Conservation (phyloP, 2,113 vertebrate genomes). For the Oplegnathus fasciatus region DNA sequence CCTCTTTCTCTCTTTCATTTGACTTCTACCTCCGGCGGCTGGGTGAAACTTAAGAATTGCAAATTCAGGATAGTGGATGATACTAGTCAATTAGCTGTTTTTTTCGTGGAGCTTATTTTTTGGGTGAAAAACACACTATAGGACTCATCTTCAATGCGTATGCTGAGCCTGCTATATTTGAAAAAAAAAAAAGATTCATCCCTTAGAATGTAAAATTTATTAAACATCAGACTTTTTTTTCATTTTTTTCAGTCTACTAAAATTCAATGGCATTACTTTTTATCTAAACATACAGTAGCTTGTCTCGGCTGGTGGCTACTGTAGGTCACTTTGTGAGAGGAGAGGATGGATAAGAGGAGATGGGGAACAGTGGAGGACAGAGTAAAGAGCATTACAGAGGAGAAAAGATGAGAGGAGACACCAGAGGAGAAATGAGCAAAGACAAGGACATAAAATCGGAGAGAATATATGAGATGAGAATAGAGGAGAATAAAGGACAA, state of each 20-base stretch:
- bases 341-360: constrained; percentile 27
- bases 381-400: constrained; percentile 50
- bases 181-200: background rate
- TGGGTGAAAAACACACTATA: constrained; percentile 20
- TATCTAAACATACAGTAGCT: constrained; percentile 2
- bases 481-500: constrained; percentile 49
- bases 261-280: constrained; percentile 6
- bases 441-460: constrained; percentile 56
- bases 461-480: constrained; percentile 47
- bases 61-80: constrained; percentile 45
- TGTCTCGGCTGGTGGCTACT: constrained; percentile 19
- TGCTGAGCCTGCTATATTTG: background rate
- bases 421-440: constrained; percentile 54
- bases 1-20: constrained; percentile 70
- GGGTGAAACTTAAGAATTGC: constrained; percentile 49
- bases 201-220: background rate
- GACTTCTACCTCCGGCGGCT: constrained; percentile 58
- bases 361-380: constrained; percentile 40
- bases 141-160: background rate
- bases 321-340: constrained; percentile 52
- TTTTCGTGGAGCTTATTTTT: constrained; percentile 24
- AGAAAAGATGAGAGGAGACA: constrained; percentile 53
- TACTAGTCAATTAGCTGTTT: constrained; percentile 45
- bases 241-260: background rate
- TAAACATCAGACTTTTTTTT: background rate